A percentile compares a stretch with the other conserved stretches of the same genome.
These are phyloP conservation scores for Thereva unica DNA, from an alignment of 2,888 invertebrate species.

Conservation along the genomic window DNA sequence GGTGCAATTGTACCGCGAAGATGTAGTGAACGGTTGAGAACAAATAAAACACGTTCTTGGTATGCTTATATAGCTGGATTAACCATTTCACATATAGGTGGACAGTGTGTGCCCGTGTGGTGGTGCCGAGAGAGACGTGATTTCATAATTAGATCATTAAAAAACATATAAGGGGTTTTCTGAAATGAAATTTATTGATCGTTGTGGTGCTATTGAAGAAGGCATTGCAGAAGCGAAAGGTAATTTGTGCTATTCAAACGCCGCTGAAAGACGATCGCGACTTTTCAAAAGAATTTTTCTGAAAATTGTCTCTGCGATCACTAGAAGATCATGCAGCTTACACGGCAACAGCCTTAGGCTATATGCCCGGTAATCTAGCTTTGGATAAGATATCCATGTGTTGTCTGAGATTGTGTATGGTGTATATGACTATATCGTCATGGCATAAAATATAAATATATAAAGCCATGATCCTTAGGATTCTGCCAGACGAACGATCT, in stretches of 20 bases:
- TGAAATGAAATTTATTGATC: slow-evolving; percentile 22
- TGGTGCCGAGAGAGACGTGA: neutral
- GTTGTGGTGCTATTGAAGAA: neutral
- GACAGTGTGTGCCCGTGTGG: neutral
- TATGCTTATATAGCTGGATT: neutral
- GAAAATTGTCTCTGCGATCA: too few relatives aligned
- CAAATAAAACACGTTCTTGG: slow-evolving; percentile 6
- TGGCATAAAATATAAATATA: too few relatives aligned
- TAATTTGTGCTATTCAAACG: slow-evolving; percentile 10
- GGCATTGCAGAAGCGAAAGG: neutral
- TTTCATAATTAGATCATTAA: slow-evolving; percentile 29
- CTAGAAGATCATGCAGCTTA: too few relatives aligned
- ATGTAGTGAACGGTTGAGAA: neutral
- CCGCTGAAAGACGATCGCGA: neutral
- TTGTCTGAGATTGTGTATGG: too few relatives aligned
- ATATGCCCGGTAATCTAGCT: too few relatives aligned
- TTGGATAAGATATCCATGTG: too few relatives aligned
- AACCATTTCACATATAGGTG: neutral
- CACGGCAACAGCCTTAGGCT: too few relatives aligned
- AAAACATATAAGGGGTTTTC: slow-evolving; percentile 11
- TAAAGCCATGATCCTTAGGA: too few relatives aligned
- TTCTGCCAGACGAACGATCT: too few relatives aligned
- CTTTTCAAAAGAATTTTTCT: too few relatives aligned
- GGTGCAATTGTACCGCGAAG: slow-evolving; percentile 7
- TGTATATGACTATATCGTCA: too few relatives aligned